Conservation (phyloP, 2,888 invertebrate genomes). For the Belgica antarctica region DNA sequence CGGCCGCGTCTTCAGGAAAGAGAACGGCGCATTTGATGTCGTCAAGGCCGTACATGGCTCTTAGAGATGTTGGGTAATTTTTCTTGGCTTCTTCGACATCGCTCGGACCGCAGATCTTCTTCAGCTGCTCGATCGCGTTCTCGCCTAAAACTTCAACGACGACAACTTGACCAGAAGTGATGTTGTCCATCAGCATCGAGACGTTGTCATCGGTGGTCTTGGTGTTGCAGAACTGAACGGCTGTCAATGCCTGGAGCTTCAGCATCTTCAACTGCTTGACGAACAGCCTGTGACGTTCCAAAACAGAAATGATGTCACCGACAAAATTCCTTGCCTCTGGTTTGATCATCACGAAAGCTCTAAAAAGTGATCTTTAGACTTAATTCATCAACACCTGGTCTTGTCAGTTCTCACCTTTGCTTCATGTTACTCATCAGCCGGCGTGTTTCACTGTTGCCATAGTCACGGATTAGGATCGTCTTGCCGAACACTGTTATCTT, state of each 20-base stretch:
- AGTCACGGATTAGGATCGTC: slow-evolving; percentile 69
- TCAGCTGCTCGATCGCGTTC: slow-evolving; percentile 51
- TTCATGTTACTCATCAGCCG: slow-evolving; percentile 63
- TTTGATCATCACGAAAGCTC: slow-evolving; percentile 77
- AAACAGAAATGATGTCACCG: slow-evolving; percentile 70
- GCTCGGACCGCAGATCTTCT: slow-evolving; percentile 54
- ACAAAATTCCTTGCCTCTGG: slow-evolving; percentile 67
- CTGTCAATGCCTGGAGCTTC: slow-evolving; percentile 63
- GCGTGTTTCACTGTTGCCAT: slow-evolving; percentile 68
- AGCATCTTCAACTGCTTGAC: slow-evolving; percentile 73
- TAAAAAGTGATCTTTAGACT: slow-evolving; percentile 48
- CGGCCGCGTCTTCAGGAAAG: slow-evolving; percentile 61
- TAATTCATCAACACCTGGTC: background rate
- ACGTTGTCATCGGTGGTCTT: slow-evolving; percentile 60
- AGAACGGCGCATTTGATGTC: slow-evolving; percentile 68
- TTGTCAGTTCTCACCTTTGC: slow-evolving; percentile 60
- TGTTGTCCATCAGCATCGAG: slow-evolving; percentile 49
- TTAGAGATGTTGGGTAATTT: slow-evolving; percentile 59
- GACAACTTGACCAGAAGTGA: slow-evolving; percentile 48
- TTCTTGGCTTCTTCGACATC: slow-evolving; percentile 62
- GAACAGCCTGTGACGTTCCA: slow-evolving; percentile 62
- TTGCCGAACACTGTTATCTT: slow-evolving; percentile 71
- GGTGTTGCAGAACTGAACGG: slow-evolving; percentile 61
- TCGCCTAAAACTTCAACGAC: slow-evolving; percentile 52
- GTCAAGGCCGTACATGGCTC: slow-evolving; percentile 68